Base-by-base conservation (phyloP, 2,113 vertebrate genomes). In the Colius striatus region DNA sequence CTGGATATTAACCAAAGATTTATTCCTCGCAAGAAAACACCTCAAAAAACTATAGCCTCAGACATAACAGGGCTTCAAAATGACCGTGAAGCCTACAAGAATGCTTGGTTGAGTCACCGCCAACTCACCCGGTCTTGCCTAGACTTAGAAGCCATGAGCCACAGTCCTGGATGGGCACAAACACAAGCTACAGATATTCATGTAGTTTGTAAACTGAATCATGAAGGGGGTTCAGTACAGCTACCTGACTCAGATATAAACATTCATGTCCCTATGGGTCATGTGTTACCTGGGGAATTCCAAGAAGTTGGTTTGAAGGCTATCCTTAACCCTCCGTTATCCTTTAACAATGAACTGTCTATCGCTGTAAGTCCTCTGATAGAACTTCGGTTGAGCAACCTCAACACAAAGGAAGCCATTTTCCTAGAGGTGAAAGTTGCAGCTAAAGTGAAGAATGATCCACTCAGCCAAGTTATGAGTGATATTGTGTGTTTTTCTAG, bases 141-240 rank as follows among this genome's bases (percentile, higher is more conserved):
- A 70, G 98, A 99, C 97, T 97, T 99, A 75, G 98, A 98, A 83
- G 95, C 98, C 75, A 98, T 99, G 85, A 99, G 98, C 91, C 98
- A 99, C 70, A 99, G 98, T 90, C 99, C 97, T 13, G 99, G 99
- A 29, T 99, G 99, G 99, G 98, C 99, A 78, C 99, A 99, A 97
- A 99, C 99, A 0, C 99, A 99, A 96, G 98, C 98, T 73, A 97
- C 98, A 18, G 98, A 99, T 86, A 98, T 98, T 51, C 98, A 98
- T 27, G 92, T 98, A 8, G 89, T 99, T 89, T 98, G 98, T 87
- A 99, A 98, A 97, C 94, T 99, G 55, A 97, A 93, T 82, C 98
- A 99, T 12, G 71, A 97, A 67, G 99, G 99, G 41, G 99, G 99
- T 5, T 98, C 98, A 9, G 96, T 99, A 15, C 98, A 98, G 54